Conservation (phyloP, 1,140 invertebrate species). For the Nephotettix cincticeps region DNA sequence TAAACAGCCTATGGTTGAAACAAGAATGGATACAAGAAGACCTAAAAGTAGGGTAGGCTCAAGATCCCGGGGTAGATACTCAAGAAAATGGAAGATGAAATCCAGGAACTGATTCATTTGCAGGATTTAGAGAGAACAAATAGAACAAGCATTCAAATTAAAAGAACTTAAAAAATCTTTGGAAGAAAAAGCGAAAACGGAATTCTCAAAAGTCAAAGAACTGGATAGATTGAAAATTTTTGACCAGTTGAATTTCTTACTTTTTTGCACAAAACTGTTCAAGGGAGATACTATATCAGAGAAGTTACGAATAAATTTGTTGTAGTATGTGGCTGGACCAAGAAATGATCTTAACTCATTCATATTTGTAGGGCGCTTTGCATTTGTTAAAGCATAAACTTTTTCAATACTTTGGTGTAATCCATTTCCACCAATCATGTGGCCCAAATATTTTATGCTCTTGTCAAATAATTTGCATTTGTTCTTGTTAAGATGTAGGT, state of each 20-base stretch:
- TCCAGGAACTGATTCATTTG: too few relatives aligned
- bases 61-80: not conserved
- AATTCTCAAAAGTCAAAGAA: conserved; percentile 48
- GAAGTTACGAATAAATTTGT: conserved; percentile 39
- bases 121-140: not conserved
- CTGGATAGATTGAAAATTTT: not conserved
- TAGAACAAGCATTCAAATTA: not conserved
- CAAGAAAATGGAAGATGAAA: too few relatives aligned
- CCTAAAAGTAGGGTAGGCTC: not conserved
- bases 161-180: not conserved
- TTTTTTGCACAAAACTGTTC: conserved; percentile 27
- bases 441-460: conserved; percentile 37
- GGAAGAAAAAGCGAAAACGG: not conserved
- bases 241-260: not conserved
- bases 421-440: conserved; percentile 35
- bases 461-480: conserved; percentile 24
- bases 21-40: too few relatives aligned
- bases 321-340: conserved; percentile 45
- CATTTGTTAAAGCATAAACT: conserved; percentile 39
- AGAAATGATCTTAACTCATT: conserved; percentile 42
- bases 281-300: conserved; percentile 29
- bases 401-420: conserved; percentile 31
- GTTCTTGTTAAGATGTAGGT: conserved; percentile 28
- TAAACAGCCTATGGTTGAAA: not conserved
- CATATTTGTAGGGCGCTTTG: conserved; percentile 26